Base-by-base conservation (phyloP, 2,888 invertebrate species). In the Leucoma salicis region DNA sequence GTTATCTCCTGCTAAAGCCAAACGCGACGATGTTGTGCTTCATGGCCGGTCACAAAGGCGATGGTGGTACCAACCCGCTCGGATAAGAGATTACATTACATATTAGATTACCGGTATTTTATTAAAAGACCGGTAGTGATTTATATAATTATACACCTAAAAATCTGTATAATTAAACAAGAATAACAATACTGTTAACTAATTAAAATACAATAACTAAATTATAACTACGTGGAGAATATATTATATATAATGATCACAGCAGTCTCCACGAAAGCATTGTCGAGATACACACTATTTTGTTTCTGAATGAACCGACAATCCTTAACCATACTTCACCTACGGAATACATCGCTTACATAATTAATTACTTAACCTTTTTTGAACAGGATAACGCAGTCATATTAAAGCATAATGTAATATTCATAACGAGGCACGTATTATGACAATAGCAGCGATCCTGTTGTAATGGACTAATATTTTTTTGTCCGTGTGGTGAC, bases 301-400 rank as follows among this genome's bases (percentile, higher is more conserved):
- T 61, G 42, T 46, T 27, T 53, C 46, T 57, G 18, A 49, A 49
- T 53, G 45, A 14, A 47, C 45, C 31, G 38, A 52, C 43, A 61
- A 46, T 43, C 46, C 32, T 35, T 46, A 38, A 44, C 35, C 48
- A 29, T 29, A 29, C 3, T 10, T 29, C 14, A 13, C 62, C 49
- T 50, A 53, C 49, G 34, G 42, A 38, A 49, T 31, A 34, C 29
- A 31, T 42, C 45, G 66, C 57, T 56, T 70, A 64, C 64, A 70
- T 68, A 68, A 68, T 67, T 67, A 58, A 68, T 63, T 49, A 43
- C 40, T 38, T 49, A 46, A 56, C 63, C 63, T 61, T 69, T 66
- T 70, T 63, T 53, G 59, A 61, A 64, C 65, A 64, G 65, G 56
- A 65, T 66, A 66, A 66, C 35, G 48, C 52, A 54, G 53, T 61